phyloP scores from a whole-genome alignment of 2,113 vertebrate genomes.

The Mobula hypostoma region DNA sequence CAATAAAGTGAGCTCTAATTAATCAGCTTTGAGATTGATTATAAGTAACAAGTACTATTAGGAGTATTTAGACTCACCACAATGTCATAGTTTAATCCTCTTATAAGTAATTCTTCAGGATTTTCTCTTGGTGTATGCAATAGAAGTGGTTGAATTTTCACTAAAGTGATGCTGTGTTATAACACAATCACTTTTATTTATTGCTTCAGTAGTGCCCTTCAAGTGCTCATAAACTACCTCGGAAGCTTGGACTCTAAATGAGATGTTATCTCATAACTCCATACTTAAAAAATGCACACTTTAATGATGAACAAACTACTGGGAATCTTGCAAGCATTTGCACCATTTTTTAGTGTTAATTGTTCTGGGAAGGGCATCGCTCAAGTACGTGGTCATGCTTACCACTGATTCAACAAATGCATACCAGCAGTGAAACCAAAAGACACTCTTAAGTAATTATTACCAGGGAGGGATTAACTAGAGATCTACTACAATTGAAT shows the following conservation, averaged over 20 bases:
- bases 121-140: neutral
- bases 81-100: neutral
- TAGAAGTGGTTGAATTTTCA: neutral
- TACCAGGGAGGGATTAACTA: neutral
- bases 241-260: neutral
- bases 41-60: neutral
- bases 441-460: neutral
- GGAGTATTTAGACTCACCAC: neutral
- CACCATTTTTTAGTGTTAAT: neutral
- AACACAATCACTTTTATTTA: neutral
- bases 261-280: neutral
- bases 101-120: too few species aligned
- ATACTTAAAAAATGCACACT: neutral
- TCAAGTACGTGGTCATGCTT: neutral
- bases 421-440: neutral
- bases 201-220: too few species aligned
- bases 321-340: neutral
- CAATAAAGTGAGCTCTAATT: neutral
- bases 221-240: neutral
- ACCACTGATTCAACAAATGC: neutral
- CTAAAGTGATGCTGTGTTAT: neutral
- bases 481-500: neutral
- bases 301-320: neutral
- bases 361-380: neutral
- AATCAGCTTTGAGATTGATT: neutral